Conservation (phyloP, 1,140 invertebrate genomes). For the Hesperophylax magnus region DNA sequence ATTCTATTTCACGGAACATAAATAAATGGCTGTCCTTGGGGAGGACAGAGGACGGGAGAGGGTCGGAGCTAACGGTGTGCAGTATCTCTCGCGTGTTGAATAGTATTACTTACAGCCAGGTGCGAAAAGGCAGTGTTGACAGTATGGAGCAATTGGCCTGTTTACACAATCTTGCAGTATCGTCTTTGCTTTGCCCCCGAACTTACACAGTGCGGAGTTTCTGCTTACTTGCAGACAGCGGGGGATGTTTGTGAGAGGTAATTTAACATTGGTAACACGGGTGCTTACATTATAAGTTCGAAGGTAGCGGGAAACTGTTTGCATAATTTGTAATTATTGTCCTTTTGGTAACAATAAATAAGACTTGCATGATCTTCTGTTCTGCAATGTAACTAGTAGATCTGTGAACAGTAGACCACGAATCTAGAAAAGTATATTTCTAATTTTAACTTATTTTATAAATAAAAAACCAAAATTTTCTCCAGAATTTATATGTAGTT, state of each 20-base stretch:
- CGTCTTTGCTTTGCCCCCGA: slow-evolving; percentile 10
- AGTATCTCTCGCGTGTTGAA: slow-evolving; percentile 15
- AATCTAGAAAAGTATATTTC: no score
- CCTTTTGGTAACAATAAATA: no score
- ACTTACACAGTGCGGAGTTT: no score
- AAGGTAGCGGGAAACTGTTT: no score
- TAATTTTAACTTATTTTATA: no score
- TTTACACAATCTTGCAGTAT: slow-evolving; percentile 40
- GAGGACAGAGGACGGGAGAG: neutral
- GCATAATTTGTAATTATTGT: no score
- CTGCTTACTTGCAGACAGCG: neutral
- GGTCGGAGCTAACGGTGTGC: no score
- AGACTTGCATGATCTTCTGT: no score
- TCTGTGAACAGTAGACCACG: no score
- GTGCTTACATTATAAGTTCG: neutral
- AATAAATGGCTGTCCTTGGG: neutral
- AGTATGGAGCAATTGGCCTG: slow-evolving; percentile 41
- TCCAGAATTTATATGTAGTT: no score
- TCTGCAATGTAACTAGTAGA: no score
- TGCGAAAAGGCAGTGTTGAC: slow-evolving; percentile 41
- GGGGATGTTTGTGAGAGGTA: neutral
- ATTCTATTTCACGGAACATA: slow-evolving; percentile 1
- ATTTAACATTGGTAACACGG: slow-evolving; percentile 7
- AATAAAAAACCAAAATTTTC: no score
- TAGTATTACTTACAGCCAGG: slow-evolving; percentile 42